Evolutionary conservation across 1,140 invertebrate species (phyloP), one percentile per base, ranked within the genome.

Genomic region (Plutomurus gul): DNA sequence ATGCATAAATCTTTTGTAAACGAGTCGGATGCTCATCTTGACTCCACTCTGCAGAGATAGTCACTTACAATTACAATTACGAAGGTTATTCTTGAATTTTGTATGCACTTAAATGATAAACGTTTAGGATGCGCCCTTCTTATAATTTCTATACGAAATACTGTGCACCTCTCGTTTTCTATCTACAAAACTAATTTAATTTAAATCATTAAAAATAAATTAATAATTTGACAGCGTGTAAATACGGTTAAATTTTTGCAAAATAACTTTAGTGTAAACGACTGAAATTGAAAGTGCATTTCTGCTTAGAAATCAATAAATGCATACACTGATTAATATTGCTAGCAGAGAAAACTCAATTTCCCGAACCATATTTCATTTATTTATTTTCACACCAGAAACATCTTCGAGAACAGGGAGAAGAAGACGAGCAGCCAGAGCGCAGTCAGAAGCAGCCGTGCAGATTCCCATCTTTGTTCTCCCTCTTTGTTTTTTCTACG

Each of bases 1-100:
- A 72, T 25, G 37, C 36, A 72, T 72, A 72, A 72, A 72, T 72
- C 70, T 72, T 25, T 43, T 40, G 22, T 43, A 72, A 72, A 72
- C 37, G 7, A 25, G 20, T 43, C 37, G n/a, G 11, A 27, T 70
- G 20, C 16, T 3, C 22, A 60, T 25, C 20, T 7, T 18, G 6
- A 43, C 8, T 43, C 8, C 8, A n/a, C n/a, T n/a, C 40, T 43
- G n/a, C 40, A 10, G 40, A 43, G 8, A 10, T 43, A 43, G 8
- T 10, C 40, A 10, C n/a, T 43, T 8, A n/a, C 40, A 43, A n/a
- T n/a, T 8, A 10, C 40, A 8, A 43, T 43, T n/a, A 10, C 40
- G n/a, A 43, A 43, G 40, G 40, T 43, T 43, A 43, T 8, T 10
- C 40, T 10, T n/a, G n/a, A n/a, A 10, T 43, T 10, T 10, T 43